A percentile compares a stretch with the other conserved stretches of the same genome.
Conservation (phyloP, 2,797 vertebrate genomes). For the Silurus aristotelis region DNA sequence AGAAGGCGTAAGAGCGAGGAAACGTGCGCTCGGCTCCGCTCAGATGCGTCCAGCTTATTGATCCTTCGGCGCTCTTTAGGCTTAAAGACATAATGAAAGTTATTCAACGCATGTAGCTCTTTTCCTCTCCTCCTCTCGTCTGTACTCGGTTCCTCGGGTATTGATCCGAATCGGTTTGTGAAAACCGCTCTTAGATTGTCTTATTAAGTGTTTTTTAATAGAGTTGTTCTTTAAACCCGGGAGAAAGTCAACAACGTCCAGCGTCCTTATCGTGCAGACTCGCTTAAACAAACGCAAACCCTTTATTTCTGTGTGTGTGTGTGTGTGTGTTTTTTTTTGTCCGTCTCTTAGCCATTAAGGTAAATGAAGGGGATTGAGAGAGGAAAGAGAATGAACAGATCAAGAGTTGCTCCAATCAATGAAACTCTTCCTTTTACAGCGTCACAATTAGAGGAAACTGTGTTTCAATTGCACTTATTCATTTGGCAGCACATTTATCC, state of each 20-base stretch:
- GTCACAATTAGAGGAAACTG: neutral
- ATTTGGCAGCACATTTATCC: slow-evolving; percentile 1
- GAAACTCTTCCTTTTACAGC: neutral
- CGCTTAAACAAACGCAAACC: slow-evolving; percentile 33
- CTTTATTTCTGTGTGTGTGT: neutral
- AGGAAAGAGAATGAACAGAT: neutral
- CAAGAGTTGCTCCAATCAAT: slow-evolving; percentile 1
- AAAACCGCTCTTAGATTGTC: slow-evolving; percentile 56
- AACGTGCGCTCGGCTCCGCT: slow-evolving; percentile 24
- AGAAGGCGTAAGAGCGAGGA: neutral
- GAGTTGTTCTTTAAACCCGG: slow-evolving; percentile 56
- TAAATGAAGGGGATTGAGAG: slow-evolving; percentile 28
- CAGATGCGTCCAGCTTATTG: slow-evolving; percentile 52
- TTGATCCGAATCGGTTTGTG: slow-evolving; percentile 59
- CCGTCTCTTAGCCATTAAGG: slow-evolving; percentile 33
- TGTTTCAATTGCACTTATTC: slow-evolving; percentile 20
- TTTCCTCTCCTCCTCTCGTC: slow-evolving; percentile 22
- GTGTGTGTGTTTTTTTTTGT: slow-evolving; percentile 12
- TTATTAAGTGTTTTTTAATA: slow-evolving; percentile 64
- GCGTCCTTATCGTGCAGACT: slow-evolving; percentile 38
- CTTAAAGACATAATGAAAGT: slow-evolving; percentile 63
- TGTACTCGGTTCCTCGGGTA: slow-evolving; percentile 54
- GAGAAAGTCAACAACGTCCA: slow-evolving; percentile 39
- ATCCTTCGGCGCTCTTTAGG: slow-evolving; percentile 56
- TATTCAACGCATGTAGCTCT: slow-evolving; percentile 52